phyloP scores from a whole-genome alignment of 2,113 vertebrate genomes.

The Labrus mixtus region DNA sequence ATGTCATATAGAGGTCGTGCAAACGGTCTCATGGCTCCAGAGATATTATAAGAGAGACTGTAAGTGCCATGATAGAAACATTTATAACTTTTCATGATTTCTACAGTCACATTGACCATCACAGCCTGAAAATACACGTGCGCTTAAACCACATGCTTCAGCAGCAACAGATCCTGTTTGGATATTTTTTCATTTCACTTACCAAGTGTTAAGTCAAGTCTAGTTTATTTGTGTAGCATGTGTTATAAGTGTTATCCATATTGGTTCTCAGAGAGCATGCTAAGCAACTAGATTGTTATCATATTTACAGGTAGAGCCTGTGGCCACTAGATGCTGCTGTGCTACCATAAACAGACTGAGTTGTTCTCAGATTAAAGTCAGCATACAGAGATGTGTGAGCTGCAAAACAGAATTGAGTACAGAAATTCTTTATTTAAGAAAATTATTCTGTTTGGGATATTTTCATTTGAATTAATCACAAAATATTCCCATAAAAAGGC shows the following conservation, averaged over 20 bases:
- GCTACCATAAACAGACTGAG: constrained; percentile 22
- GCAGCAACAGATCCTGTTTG: background rate
- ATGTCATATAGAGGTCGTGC: too few relatives aligned
- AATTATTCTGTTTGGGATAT: background rate
- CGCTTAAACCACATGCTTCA: background rate
- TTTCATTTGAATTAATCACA: background rate
- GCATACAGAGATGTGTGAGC: background rate
- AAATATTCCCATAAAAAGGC: background rate
- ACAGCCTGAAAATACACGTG: background rate
- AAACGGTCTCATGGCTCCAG: too few relatives aligned
- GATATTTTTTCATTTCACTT: too few relatives aligned
- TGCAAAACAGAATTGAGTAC: background rate
- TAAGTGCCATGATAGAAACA: too few relatives aligned
- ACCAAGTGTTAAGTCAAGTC: background rate
- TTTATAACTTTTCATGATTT: background rate
- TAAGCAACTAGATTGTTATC: background rate
- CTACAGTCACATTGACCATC: background rate
- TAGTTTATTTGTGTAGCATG: too few relatives aligned
- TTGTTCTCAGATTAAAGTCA: background rate
- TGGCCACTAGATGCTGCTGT: constrained; percentile 75
- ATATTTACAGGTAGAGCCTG: background rate
- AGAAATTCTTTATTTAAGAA: background rate
- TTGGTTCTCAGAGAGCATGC: background rate
- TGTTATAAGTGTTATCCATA: too few relatives aligned
- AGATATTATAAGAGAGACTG: too few relatives aligned